Evolutionary conservation across 23 tunicate species (phyloP), one percentile per base, ranked within the genome.

Genomic region (Diplosoma virens): DNA sequence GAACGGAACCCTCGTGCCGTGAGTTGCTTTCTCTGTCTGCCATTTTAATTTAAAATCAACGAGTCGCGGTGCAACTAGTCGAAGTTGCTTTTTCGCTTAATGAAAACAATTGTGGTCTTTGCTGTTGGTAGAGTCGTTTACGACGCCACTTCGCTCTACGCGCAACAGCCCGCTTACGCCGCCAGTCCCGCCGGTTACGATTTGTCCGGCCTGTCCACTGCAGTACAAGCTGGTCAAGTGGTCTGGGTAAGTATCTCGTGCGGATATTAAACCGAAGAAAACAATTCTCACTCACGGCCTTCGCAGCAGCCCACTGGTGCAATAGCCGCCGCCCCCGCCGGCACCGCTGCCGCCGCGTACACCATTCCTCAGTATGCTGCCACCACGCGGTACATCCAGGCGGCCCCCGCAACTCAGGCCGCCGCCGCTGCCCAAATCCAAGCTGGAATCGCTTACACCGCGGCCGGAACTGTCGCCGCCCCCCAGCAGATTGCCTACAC

Each of bases 351-450:
- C 23, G 34, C 87, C 21, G 87, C 87, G 4, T 82, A 82, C 54
- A 75, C 87, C 21, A 82, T 82, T 30, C 87, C 87, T 22, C 87
- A 79, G 32, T 79, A 79, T 50, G 69, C n/a, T n/a, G 79, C 84
- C 24, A 33, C 84, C 66, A 79, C 84, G 3, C 71, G 84, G 47
- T 79, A 79, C 66, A 66, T 79, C 16, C 84, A 79, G 52, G 84
- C 89, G 2, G 70, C 81, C 36, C 89, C 79, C 29, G 89, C 85
- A 17, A 36, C 77, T 2, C 93, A 86, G 34, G 82, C 78, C 27
- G 47, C 81, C 23, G 73, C 87, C 23, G 86, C 86, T 32, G 84
- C 82, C 27, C 96, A 86, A 56, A 77, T 83, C 9, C 86, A 89
- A 33, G 58, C 88, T 56, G 87, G 83, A 0, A 78, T 80, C 25